Base-by-base conservation (phyloP, 2,888 invertebrate genomes). In the Lymantria monacha region DNA sequence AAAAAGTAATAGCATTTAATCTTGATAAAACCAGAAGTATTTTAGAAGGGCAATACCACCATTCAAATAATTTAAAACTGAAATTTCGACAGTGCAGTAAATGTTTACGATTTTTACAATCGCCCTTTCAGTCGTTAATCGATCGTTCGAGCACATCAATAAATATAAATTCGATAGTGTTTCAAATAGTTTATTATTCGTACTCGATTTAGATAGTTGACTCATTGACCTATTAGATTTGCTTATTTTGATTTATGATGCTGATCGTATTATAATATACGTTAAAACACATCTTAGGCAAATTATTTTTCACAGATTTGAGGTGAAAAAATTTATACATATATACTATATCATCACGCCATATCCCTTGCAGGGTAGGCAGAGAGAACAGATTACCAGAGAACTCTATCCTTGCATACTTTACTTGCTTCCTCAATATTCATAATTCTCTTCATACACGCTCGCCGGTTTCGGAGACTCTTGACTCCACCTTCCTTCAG, bases 161-260 rank as follows among this genome's bases (percentile, higher is more conserved):
- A 51, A 22, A 22, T 22, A 22, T 22, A 22, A 62, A 56, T 42
- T 33, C 43, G 22, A 56, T 51, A 42, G 53, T 57, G 58, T 60
- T 55, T 57, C 22, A 22, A 22, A 22, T 22, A 22, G 22, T 22
- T 3, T 22, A 45, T 49, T 54, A 22, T 22, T 59, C 49, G 51
- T 64, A 61, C 51, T 71, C 61, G 57, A 67, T 72, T 70, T 59
- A 61, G 57, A 52, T 57, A 59, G 59, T 72, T 74, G 76, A 65
- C 72, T 76, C 57, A 74, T 69, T 79, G 65, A 69, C 71, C 78
- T 68, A 62, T 59, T 68, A 64, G 63, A 63, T 69, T 68, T 66
- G 62, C 56, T 54, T 51, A 61, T 63, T 70, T 62, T 63, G 65
- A 69, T 71, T 67, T 63, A 63, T 61, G 22, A 22, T 22, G 2